Conservation (phyloP, 1,140 invertebrate species). For the Procambarus virginalis region DNA sequence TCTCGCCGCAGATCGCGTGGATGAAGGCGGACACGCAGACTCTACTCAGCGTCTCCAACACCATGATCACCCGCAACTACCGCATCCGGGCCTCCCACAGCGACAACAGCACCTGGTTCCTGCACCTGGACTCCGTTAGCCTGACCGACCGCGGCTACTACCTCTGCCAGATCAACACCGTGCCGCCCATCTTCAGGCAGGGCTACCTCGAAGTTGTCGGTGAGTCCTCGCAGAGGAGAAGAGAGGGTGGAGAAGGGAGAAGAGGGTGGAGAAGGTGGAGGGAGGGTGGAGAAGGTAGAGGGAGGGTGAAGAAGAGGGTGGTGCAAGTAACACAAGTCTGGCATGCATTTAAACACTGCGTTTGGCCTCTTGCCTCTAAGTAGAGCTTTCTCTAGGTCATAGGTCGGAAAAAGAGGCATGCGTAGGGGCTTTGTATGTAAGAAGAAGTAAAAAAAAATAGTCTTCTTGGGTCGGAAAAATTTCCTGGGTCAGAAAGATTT, state of each 20-base stretch:
- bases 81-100: conserved; percentile 67
- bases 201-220: conserved; percentile 69
- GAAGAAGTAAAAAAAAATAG: too few relatives aligned
- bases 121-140: conserved; percentile 65
- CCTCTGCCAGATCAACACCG: conserved; percentile 70
- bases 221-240: conserved; percentile 35
- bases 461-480: too few relatives aligned
- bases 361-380: too few relatives aligned
- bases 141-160: conserved; percentile 67
- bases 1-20: conserved; percentile 68
- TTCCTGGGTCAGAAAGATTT: too few relatives aligned
- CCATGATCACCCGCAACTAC: conserved; percentile 71
- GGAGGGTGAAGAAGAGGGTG: conserved; percentile 70
- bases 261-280: too few relatives aligned
- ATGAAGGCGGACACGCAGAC: conserved; percentile 70
- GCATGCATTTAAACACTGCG: too few relatives aligned
- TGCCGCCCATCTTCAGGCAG: conserved; percentile 43
- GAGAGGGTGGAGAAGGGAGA: too few relatives aligned
- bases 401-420: too few relatives aligned
- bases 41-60: conserved; percentile 68
- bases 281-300: too few relatives aligned
- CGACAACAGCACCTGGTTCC: conserved; percentile 69
- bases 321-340: too few relatives aligned
- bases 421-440: too few relatives aligned
- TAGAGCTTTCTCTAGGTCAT: too few relatives aligned